Evolutionary conservation across 2,888 invertebrate species (phyloP), one percentile per base, ranked within the genome.

Genomic region (Nephrotoma appendiculata): DNA sequence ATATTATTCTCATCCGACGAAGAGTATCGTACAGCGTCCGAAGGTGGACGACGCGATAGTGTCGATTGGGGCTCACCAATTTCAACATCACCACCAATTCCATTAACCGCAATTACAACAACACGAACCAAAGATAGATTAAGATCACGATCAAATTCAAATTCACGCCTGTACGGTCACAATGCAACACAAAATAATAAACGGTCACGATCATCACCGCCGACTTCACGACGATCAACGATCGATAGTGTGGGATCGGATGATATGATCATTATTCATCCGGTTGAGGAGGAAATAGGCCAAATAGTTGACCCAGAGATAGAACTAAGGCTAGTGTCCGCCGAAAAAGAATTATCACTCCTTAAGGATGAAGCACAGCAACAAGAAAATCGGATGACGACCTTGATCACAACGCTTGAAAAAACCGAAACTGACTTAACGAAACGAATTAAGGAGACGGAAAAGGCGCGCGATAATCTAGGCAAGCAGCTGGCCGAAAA

Each of bases 21-120:
- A 90, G 97, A 97, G 90, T 97, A 97, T 89, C 93, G 96, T 89
- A 97, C 97, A 0, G 97, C 97, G 9, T 97, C 97, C 0, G 97
- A 97, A 91, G 95, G 96, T 86, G 95, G 95, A 0, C 92, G 95
- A n/a, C 92, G 96, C 85, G 95, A 96, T 89, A 96, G 96, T 88
- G 95, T 96, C 31, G 97, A 97, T 89, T 97, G 96, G 96, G 96
- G 96, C 42, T 95, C 95, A 0, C 94, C 95, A 0, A 95, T 95
- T 0, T 95, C 95, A 1, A 95, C 95, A 1, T 93, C 93, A 71
- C 92, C 94, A 85, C 95, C 95, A 1, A 93, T 93, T 83, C 92
- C 94, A 85, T 95, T 95, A 1, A 93, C 93, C 83, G 92, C 94
- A 85, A 93, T 93, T 1, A 93, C 94, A 3, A 90, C 95, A 15